A percentile compares a stretch with the other conserved stretches of the same genome.
phyloP scores from a whole-genome alignment of 2,113 vertebrate genomes.

The Mus spicilegus region DNA sequence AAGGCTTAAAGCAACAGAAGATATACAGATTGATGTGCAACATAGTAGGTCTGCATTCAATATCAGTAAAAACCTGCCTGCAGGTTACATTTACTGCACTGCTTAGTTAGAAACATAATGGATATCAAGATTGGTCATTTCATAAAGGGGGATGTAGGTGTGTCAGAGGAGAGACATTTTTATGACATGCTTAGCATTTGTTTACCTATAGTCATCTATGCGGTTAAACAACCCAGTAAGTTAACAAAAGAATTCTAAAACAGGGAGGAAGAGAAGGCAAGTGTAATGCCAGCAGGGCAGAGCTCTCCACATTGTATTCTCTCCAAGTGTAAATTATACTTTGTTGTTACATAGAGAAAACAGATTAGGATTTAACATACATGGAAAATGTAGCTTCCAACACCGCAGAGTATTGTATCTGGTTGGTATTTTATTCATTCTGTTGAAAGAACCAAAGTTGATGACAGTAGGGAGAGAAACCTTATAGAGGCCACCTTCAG shows the following conservation, averaged over 20 bases:
- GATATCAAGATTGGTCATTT: background rate
- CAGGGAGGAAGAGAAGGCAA: background rate
- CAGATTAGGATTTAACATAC: background rate
- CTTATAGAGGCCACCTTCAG: too few relatives aligned
- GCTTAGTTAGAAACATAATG: background rate
- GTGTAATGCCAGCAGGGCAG: background rate
- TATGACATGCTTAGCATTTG: background rate
- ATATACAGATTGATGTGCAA: background rate
- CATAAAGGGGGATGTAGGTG: background rate
- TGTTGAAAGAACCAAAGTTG: background rate
- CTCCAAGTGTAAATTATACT: background rate
- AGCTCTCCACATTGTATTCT: background rate
- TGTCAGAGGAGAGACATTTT: background rate
- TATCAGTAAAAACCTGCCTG: background rate
- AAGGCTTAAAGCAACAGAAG: slow-evolving; percentile 19
- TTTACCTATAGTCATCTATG: background rate
- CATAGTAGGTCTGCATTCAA: background rate
- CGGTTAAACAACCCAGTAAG: background rate
- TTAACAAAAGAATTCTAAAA: background rate
- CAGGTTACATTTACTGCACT: background rate
- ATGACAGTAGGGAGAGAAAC: too few relatives aligned
- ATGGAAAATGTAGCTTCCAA: slow-evolving; percentile 26
- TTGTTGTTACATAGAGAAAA: background rate
- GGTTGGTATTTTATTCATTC: slow-evolving; percentile 28
- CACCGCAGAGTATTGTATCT: background rate